These are phyloP conservation scores for Xiphophorus couchianus DNA, from an alignment of 2,113 vertebrate species.

Conservation along the genomic window DNA sequence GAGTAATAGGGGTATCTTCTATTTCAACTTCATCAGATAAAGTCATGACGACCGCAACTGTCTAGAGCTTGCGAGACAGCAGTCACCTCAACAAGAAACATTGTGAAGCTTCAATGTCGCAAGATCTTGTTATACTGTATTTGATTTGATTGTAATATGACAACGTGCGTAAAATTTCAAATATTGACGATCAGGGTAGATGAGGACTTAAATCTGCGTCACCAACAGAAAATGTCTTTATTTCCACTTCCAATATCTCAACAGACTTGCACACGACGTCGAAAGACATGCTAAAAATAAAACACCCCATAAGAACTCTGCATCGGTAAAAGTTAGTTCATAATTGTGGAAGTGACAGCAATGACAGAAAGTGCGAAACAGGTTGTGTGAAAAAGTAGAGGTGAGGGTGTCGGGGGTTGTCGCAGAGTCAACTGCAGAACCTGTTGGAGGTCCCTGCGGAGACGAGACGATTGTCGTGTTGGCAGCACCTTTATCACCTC, in stretches of 20 bases:
- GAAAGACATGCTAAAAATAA: slow-evolving; percentile 40
- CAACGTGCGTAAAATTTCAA: background rate
- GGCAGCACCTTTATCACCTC: slow-evolving; percentile 72
- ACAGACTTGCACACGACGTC: slow-evolving; percentile 26
- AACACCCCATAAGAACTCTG: slow-evolving; percentile 37
- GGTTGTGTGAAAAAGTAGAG: slow-evolving; percentile 74
- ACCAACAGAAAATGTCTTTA: background rate
- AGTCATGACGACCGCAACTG: too few relatives aligned
- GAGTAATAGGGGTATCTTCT: too few relatives aligned
- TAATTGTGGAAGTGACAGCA: slow-evolving; percentile 68
- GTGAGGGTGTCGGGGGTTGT: slow-evolving; percentile 64
- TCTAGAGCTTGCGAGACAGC: too few relatives aligned
- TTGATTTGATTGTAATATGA: background rate
- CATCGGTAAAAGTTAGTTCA: slow-evolving; percentile 54
- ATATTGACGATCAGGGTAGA: background rate
- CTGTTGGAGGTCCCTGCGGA: slow-evolving; percentile 61
- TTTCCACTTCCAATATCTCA: slow-evolving; percentile 49
- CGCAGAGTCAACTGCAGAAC: slow-evolving; percentile 55
- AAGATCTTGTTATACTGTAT: too few relatives aligned
- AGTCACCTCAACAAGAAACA: too few relatives aligned
- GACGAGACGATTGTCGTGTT: slow-evolving; percentile 66
- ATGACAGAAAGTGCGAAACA: slow-evolving; percentile 70
- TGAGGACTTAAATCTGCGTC: background rate
- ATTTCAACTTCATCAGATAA: too few relatives aligned
- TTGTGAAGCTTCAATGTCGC: too few relatives aligned